phyloP scores from a whole-genome alignment of 2,797 vertebrate genomes.

The Acipenser oxyrinchus region DNA sequence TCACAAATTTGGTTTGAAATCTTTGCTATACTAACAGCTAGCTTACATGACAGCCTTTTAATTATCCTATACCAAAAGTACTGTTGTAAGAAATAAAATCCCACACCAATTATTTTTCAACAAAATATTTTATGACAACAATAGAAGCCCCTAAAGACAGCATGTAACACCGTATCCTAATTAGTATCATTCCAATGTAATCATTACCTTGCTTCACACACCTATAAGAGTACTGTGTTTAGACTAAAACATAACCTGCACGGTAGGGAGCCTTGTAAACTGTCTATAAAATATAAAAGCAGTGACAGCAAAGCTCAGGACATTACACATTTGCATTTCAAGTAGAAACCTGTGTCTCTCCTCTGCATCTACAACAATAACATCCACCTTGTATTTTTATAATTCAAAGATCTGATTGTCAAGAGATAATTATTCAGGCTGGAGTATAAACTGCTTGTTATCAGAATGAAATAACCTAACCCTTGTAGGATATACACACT shows the following conservation, averaged over 20 bases:
- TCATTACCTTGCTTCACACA: constrained; percentile 71
- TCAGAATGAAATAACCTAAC: not conserved
- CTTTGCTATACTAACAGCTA: not conserved
- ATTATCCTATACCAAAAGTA: constrained; percentile 6
- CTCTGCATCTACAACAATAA: constrained; percentile 25
- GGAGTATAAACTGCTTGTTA: not conserved
- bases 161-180: constrained; percentile 65
- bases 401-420: not conserved
- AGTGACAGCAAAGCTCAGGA: constrained; percentile 69
- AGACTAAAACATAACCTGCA: constrained; percentile 73
- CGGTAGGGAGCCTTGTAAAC: constrained; percentile 68
- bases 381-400: not conserved
- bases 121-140: constrained; percentile 63
- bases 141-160: constrained; percentile 55
- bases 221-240: constrained; percentile 66
- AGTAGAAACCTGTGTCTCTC: constrained; percentile 45
- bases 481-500: not conserved
- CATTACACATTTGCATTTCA: constrained; percentile 64
- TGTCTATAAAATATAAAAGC: constrained; percentile 65
- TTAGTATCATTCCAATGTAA: constrained; percentile 69
- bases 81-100: constrained; percentile 33
- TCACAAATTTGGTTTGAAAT: not conserved
- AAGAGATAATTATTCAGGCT: not conserved
- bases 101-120: constrained; percentile 65
- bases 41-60: constrained; percentile 4